These are phyloP conservation scores for Agonopterix arenella DNA, from an alignment of 2,888 invertebrate genomes.

Conservation along the genomic window DNA sequence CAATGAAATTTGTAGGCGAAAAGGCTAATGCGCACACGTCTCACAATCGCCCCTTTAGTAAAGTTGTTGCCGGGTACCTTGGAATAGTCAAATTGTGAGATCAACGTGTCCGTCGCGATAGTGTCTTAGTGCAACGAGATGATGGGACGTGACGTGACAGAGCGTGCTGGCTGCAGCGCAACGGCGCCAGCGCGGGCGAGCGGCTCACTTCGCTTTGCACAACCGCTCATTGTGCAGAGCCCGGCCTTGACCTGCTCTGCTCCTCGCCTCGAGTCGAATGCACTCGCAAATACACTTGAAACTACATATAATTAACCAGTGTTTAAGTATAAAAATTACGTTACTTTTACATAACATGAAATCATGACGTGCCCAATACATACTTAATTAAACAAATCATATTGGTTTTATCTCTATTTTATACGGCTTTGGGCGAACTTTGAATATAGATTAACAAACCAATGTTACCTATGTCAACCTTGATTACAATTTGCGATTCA, in stretches of 20 bases:
- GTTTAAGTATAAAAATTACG: slow-evolving; percentile 15
- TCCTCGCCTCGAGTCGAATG: slow-evolving; percentile 48
- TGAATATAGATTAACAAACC: no score
- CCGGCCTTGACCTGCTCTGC: slow-evolving; percentile 67
- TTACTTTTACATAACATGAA: slow-evolving; percentile 9
- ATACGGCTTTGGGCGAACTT: no score
- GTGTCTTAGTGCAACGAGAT: not conserved
- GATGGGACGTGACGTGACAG: not conserved
- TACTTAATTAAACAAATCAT: not conserved
- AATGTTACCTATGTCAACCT: no score
- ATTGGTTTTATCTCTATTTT: no score
- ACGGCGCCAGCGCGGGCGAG: slow-evolving; percentile 6
- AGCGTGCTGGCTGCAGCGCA: not conserved
- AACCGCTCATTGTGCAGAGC: slow-evolving; percentile 41
- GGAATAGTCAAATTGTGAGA: not conserved
- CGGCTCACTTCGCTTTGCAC: slow-evolving; percentile 49
- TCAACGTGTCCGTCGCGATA: not conserved
- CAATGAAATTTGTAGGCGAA: no score
- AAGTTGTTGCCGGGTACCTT: no score
- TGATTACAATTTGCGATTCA: no score
- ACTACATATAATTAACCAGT: slow-evolving; percentile 23
- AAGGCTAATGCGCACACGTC: no score
- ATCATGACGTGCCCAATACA: slow-evolving; percentile 10
- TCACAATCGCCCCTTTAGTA: no score
- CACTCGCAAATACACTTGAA: slow-evolving; percentile 48